Evolutionary conservation across 2,797 vertebrate species (phyloP), one percentile per base, ranked within the genome.

Genomic region (Myotis findleyi): DNA sequence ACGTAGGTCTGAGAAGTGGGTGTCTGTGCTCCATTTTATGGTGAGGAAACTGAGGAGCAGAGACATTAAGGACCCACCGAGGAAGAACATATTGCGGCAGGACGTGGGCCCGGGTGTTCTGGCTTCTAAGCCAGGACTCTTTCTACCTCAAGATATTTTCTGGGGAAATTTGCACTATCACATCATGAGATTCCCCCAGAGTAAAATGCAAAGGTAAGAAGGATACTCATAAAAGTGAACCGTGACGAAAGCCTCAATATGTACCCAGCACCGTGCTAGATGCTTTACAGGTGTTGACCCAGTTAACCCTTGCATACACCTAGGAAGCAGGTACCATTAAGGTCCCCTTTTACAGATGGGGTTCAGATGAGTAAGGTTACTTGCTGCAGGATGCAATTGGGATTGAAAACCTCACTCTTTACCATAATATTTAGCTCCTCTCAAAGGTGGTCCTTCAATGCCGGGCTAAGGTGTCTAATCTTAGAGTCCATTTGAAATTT

Each of bases 221-320:
- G 2, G 7, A n/a, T 5, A 16, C 36, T 51, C 25, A 23, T 18
- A 38, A 71, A 30, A 83, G 71, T 9, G 18, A 71, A 41, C n/a
- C 17, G n/a, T 57, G 23, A 27, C 0, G 1, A 82, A 80, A 30
- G 1, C 30, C n/a, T 62, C 17, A 9, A 10, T 4, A 1, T 0
- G 18, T 13, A 11, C 5, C 36, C 18, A 49, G 25, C 62, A 72
- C 8, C 0, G 3, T 68, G 69, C 21, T 7, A 49, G 84, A 27
- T 10, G 36, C 38, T 27, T 69, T 38, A 23, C 6, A 72, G 62
- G 30, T 44, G 21, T 53, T 55, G 41, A 14, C 44, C 75, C 57
- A 23, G 64, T 57, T 47, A 47, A 33, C 64, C 51, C 14, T 36
- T 21, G 6, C 49, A 33, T 76, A 53, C 25, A 20, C 18, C 75